Percentiles rank a stretch among this genome's conserved stretches.
Evolutionary conservation across 2,888 invertebrate species (phyloP).

Genomic region (Epinotia bilunana): DNA sequence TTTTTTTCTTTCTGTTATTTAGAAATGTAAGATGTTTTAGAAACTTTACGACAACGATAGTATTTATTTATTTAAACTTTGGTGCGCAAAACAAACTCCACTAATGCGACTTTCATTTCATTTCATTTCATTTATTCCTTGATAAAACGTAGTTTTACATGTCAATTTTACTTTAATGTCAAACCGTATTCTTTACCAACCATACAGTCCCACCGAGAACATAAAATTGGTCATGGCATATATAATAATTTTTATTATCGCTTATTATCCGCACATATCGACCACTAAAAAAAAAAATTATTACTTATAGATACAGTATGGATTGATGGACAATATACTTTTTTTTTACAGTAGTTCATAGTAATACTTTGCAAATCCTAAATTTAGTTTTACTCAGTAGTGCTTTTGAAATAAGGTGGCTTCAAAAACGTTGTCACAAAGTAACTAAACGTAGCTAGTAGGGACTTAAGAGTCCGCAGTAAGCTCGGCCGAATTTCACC

Average conservation of each 20-base stretch:
- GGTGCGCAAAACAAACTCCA: neutral
- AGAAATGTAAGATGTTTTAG: constrained; percentile 40
- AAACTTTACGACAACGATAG: constrained; percentile 11
- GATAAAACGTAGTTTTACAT: too few species aligned
- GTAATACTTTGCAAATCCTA: too few species aligned
- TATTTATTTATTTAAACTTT: neutral
- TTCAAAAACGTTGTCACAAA: constrained; percentile 9
- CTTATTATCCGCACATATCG: too few species aligned
- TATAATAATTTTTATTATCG: neutral
- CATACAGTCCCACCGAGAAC: neutral
- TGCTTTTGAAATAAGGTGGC: neutral
- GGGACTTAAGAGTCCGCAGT: too few species aligned
- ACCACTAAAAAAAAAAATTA: too few species aligned
- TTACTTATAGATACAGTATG: neutral
- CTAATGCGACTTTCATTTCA: neutral
- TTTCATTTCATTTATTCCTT: too few species aligned
- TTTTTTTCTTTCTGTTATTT: constrained; percentile 49
- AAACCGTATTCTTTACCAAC: neutral
- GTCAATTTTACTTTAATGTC: too few species aligned
- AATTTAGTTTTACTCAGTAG: neutral
- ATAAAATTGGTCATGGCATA: neutral
- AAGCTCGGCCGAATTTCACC: too few species aligned
- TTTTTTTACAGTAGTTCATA: neutral
- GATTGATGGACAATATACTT: neutral
- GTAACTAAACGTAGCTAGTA: neutral